Percentiles rank a stretch among this genome's conserved stretches.
Evolutionary conservation across 92 coral and sea anemone species (phyloP).

Genomic region (Palythoa heliodiscus): DNA sequence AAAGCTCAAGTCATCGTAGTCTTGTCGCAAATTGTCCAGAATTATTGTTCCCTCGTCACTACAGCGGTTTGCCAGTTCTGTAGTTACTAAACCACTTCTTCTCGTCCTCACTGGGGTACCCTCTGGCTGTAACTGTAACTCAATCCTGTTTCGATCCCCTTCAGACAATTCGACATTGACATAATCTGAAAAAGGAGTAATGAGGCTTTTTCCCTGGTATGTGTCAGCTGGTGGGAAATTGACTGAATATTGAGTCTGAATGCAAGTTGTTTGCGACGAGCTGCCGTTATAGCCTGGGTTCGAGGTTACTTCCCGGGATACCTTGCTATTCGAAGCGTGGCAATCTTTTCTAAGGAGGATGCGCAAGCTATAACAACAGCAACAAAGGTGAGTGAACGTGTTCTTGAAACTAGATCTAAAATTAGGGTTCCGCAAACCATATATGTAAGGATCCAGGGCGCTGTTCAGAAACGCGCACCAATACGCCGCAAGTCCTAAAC

Average conservation of each 20-base stretch:
- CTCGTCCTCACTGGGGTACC: not conserved
- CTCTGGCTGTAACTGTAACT: no score
- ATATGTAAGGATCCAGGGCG: conserved; percentile 70
- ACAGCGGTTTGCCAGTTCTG: not conserved
- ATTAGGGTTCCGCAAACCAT: conserved; percentile 76
- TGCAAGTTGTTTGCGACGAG: not conserved
- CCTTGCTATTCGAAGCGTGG: conserved; percentile 21
- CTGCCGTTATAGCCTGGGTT: not conserved
- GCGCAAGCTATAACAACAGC: conserved; percentile 16
- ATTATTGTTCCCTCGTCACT: not conserved
- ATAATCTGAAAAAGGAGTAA: not conserved
- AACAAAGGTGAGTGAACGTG: conserved; percentile 16
- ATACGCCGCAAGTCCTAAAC: conserved; percentile 65
- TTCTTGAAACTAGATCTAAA: conserved; percentile 41
- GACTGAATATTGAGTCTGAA: not conserved
- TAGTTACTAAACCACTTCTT: conserved; percentile 6
- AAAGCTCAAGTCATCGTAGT: not conserved
- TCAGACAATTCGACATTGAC: not conserved
- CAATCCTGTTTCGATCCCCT: not conserved
- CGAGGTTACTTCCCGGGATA: not conserved
- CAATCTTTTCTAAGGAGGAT: not conserved
- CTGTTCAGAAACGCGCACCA: conserved; percentile 81
- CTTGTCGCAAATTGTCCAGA: not conserved
- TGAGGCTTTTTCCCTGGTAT: not conserved
- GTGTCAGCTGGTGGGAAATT: not conserved